Percentiles rank a stretch among this genome's conserved stretches.
These are phyloP conservation scores for Phrynosoma blainvillii DNA, from an alignment of 2,113 vertebrate genomes.

Conservation along the genomic window DNA sequence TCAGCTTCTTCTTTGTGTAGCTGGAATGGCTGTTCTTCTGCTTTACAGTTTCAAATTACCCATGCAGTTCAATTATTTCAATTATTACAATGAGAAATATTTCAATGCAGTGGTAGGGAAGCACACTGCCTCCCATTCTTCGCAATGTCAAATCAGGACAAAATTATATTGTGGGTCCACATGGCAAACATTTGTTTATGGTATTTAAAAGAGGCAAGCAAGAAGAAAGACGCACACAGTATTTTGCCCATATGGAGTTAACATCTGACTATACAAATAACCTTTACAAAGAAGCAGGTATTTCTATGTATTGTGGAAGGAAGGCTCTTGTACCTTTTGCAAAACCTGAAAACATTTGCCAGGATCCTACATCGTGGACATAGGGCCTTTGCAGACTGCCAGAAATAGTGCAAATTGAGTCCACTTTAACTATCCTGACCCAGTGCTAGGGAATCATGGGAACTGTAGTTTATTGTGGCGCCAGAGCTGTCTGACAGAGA, in stretches of 20 bases:
- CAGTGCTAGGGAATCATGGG: too few species aligned
- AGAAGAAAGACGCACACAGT: neutral
- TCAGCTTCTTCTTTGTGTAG: neutral
- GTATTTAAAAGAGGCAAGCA: neutral
- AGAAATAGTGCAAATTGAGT: too few species aligned
- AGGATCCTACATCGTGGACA: too few species aligned
- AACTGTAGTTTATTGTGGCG: too few species aligned
- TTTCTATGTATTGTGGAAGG: neutral
- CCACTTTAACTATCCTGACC: too few species aligned
- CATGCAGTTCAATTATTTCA: constrained; percentile 37
- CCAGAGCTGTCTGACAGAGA: too few species aligned
- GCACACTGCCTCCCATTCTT: neutral
- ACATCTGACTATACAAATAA: neutral
- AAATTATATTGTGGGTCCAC: neutral
- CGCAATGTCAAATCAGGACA: neutral
- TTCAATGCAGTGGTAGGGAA: neutral
- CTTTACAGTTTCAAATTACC: constrained; percentile 37
- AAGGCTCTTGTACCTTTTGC: neutral
- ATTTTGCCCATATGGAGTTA: neutral
- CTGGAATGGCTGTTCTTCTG: neutral
- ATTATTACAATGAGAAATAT: constrained; percentile 37
- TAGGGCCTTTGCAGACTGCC: too few species aligned
- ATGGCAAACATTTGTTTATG: neutral
- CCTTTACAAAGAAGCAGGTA: neutral
- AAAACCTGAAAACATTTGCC: too few species aligned